These are phyloP conservation scores for Capitulum mitella DNA, from an alignment of 2,888 invertebrate genomes.

Conservation along the genomic window DNA sequence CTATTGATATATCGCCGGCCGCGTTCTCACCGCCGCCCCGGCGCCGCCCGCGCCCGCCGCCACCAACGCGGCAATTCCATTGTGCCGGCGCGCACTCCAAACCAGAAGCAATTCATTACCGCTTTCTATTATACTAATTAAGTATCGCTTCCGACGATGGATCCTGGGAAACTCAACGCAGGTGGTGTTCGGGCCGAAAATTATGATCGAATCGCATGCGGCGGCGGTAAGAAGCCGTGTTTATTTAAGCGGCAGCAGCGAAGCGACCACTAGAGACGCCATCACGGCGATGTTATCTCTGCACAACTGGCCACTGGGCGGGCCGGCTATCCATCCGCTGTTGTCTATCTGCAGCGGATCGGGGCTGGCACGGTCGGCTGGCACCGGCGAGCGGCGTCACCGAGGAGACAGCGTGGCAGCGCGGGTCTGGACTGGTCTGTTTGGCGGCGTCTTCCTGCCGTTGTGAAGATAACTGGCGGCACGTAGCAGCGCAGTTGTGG, in stretches of 20 bases:
- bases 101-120: constrained; percentile 2
- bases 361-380: too few species aligned
- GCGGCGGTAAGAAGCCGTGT: background rate
- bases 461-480: too few species aligned
- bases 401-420: too few species aligned
- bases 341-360: too few species aligned
- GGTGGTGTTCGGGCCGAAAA: background rate
- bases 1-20: background rate
- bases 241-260: background rate
- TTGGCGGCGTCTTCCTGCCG: too few species aligned
- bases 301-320: too few species aligned
- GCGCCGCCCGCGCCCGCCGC: background rate
- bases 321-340: too few species aligned
- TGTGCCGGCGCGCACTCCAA: background rate
- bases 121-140: constrained; percentile 15
- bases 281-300: too few species aligned
- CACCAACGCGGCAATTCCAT: background rate
- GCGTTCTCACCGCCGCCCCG: background rate
- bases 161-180: background rate
- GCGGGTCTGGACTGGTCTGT: too few species aligned
- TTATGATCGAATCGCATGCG: background rate
- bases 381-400: too few species aligned
- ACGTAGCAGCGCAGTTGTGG: too few species aligned
- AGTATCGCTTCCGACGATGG: background rate
- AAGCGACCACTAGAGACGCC: too few species aligned